phyloP scores from a whole-genome alignment of 2,113 vertebrate species.

The Xenotilapia caudafasciata region DNA sequence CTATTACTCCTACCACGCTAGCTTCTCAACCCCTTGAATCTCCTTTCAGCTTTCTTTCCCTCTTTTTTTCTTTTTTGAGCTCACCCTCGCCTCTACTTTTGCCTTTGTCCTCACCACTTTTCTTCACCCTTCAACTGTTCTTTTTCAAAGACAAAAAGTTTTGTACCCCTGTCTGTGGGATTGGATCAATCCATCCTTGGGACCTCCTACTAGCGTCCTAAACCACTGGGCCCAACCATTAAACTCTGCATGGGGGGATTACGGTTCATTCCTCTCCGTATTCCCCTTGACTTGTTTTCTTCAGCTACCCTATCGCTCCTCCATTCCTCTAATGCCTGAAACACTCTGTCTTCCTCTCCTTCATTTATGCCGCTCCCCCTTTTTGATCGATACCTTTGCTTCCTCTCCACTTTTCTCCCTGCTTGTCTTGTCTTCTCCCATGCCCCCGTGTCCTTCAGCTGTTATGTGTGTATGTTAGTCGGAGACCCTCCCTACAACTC shows the following conservation, averaged over 20 bases:
- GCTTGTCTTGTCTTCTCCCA: conserved; percentile 16
- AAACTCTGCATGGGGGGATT: conserved; percentile 47
- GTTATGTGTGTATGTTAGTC: not conserved
- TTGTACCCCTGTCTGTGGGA: conserved; percentile 27
- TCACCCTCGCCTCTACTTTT: not conserved
- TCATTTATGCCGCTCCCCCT: not conserved
- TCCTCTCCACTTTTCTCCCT: conserved; percentile 6
- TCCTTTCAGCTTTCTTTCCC: not conserved
- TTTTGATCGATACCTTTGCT: conserved; percentile 36
- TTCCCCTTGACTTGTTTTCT: conserved; percentile 35
- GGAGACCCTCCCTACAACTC: not conserved
- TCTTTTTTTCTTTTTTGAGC: not conserved
- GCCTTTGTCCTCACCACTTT: not conserved
- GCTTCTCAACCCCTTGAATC: not conserved
- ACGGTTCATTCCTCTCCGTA: conserved; percentile 21
- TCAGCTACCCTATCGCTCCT: not conserved
- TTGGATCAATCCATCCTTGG: conserved; percentile 55
- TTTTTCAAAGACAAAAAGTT: conserved; percentile 53
- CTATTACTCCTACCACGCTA: not conserved
- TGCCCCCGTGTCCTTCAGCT: conserved; percentile 22
- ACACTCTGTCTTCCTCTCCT: not conserved
- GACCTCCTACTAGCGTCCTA: conserved; percentile 14
- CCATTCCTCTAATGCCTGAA: not conserved
- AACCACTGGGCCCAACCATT: conserved; percentile 52
- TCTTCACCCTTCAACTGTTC: conserved; percentile 20